Evolutionary conservation across 2,888 invertebrate species (phyloP).

Genomic region (Mycalesis mineus): DNA sequence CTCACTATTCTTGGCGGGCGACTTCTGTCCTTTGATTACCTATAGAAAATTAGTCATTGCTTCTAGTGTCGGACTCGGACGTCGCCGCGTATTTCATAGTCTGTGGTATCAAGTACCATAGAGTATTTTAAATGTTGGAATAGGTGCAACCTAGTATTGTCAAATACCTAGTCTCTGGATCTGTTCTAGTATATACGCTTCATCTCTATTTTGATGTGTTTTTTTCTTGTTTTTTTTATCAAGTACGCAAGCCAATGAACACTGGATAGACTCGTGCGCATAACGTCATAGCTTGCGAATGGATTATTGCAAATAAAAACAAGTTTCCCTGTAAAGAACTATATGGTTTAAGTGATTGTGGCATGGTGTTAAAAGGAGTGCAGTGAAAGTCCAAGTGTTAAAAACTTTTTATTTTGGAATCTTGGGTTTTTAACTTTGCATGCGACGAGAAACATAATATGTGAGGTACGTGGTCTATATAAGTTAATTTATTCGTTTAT

Average conservation of each 20-base stretch:
- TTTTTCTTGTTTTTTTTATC: neutral
- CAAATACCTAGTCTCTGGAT: no score
- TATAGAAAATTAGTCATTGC: no score
- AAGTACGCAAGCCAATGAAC: neutral
- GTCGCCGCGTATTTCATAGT: no score
- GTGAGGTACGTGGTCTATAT: neutral
- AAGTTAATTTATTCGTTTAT: neutral
- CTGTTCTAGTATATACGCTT: no score
- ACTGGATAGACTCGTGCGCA: neutral
- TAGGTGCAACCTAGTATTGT: no score
- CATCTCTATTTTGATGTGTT: no score
- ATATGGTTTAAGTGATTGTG: conserved; percentile 1
- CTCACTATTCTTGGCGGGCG: no score
- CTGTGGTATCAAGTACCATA: no score
- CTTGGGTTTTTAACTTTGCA: neutral
- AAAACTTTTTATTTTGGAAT: neutral
- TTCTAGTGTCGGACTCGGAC: no score
- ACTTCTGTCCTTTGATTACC: no score
- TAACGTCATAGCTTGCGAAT: conserved; percentile 1
- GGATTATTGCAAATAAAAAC: conserved; percentile 5
- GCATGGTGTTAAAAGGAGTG: neutral
- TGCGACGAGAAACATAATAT: neutral
- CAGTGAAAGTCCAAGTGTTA: neutral
- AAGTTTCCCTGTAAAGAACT: neutral
- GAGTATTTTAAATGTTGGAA: no score